Evolutionary conservation across 2,888 invertebrate species (phyloP).

Genomic region (Polylopha cassiicola): DNA sequence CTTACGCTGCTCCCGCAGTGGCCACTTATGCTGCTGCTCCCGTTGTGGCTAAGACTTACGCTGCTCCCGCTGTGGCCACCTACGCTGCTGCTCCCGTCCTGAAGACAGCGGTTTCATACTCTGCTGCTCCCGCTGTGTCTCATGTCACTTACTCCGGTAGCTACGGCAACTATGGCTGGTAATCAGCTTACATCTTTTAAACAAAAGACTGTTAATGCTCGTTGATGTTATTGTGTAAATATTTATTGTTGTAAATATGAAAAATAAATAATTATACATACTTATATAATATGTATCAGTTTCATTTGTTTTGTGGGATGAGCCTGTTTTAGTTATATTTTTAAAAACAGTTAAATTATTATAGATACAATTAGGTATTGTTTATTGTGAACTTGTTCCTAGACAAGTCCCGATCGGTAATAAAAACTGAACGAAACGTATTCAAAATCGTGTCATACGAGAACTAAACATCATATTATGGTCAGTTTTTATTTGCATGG

Average conservation of each 20-base stretch:
- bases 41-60: constrained; percentile 41
- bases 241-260: constrained; percentile 18
- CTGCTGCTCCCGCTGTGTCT: constrained; percentile 75
- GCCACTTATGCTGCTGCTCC: constrained; percentile 46
- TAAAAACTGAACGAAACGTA: no score
- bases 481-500: no score
- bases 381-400: no score
- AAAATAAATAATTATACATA: constrained; percentile 8
- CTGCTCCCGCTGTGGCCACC: constrained; percentile 55
- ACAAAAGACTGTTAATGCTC: constrained; percentile 25
- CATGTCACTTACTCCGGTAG: constrained; percentile 77
- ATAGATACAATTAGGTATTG: no score
- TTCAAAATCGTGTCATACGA: no score
- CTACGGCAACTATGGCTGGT: constrained; percentile 50
- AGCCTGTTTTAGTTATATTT: no score
- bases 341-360: no score
- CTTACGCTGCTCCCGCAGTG: constrained; percentile 35
- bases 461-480: no score
- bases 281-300: no score
- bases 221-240: constrained; percentile 27
- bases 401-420: no score
- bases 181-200: constrained; percentile 25
- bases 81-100: constrained; percentile 31
- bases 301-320: no score
- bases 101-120: constrained; percentile 56